A percentile compares a stretch with the other conserved stretches of the same genome.
Evolutionary conservation across 2,888 invertebrate species (phyloP).

Genomic region (Dysmachus trigonus): DNA sequence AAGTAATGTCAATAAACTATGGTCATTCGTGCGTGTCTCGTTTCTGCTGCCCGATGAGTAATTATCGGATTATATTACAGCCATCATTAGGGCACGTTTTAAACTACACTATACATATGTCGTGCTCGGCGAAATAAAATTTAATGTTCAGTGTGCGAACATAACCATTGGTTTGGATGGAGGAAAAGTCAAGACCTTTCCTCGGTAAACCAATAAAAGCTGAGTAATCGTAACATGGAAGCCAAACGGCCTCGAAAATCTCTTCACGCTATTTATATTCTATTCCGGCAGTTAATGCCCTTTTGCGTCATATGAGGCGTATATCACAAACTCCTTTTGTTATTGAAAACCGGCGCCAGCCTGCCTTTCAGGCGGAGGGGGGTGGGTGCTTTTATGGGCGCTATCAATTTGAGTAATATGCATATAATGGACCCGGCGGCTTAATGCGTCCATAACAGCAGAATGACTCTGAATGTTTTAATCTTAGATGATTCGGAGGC

Average conservation of each 20-base stretch:
- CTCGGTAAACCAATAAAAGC: background rate
- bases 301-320: background rate
- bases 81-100: background rate
- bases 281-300: background rate
- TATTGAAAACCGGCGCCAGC: background rate
- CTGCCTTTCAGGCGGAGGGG: background rate
- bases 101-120: background rate
- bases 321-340: background rate
- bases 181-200: background rate
- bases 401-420: background rate
- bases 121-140: background rate
- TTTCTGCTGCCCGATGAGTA: background rate
- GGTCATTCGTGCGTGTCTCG: background rate
- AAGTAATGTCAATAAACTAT: background rate
- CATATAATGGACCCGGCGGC: background rate
- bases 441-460: background rate
- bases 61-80: background rate
- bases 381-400: background rate
- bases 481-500: background rate
- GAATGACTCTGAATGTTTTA: background rate
- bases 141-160: background rate
- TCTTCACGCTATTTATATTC: background rate
- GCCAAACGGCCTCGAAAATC: background rate
- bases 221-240: background rate
- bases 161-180: background rate